These are phyloP conservation scores for Mola mola DNA, from an alignment of 2,113 vertebrate genomes.

Conservation along the genomic window DNA sequence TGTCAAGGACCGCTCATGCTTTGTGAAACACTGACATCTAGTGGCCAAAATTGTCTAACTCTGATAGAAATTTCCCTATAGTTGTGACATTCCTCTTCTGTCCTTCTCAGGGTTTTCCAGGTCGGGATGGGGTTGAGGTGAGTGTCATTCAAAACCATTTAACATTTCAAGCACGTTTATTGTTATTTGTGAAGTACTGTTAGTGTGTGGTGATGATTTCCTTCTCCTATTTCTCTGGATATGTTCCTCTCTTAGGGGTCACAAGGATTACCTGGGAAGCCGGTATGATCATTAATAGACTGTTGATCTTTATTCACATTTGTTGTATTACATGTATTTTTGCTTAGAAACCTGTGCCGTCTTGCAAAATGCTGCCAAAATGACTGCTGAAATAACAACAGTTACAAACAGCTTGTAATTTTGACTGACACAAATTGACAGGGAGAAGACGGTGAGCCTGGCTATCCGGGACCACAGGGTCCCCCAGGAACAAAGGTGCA, in stretches of 20 bases:
- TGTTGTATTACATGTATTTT: background rate
- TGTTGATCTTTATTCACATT: background rate
- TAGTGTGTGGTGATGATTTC: background rate
- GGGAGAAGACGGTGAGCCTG: constrained; percentile 87
- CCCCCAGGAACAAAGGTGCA: constrained; percentile 83
- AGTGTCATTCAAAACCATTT: constrained; percentile 49
- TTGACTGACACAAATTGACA: constrained; percentile 60
- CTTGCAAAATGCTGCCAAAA: too few species aligned
- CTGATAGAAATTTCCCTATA: background rate
- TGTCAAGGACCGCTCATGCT: background rate
- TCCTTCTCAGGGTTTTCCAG: constrained; percentile 81
- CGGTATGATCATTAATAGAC: constrained; percentile 73
- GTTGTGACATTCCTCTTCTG: background rate
- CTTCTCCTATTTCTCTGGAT: background rate
- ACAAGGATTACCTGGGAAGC: constrained; percentile 84
- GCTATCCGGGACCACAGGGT: constrained; percentile 84
- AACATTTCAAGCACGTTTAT: background rate
- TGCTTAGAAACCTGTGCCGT: too few species aligned
- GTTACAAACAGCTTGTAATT: background rate
- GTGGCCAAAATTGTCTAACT: constrained; percentile 41
- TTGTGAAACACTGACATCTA: constrained; percentile 66
- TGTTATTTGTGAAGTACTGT: background rate
- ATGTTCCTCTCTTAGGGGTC: constrained; percentile 79
- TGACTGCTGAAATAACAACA: background rate
- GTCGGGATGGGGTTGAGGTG: constrained; percentile 83